Evolutionary conservation across 2,113 vertebrate species (phyloP).

Genomic region (Cryptomyrus ogoouensis): DNA sequence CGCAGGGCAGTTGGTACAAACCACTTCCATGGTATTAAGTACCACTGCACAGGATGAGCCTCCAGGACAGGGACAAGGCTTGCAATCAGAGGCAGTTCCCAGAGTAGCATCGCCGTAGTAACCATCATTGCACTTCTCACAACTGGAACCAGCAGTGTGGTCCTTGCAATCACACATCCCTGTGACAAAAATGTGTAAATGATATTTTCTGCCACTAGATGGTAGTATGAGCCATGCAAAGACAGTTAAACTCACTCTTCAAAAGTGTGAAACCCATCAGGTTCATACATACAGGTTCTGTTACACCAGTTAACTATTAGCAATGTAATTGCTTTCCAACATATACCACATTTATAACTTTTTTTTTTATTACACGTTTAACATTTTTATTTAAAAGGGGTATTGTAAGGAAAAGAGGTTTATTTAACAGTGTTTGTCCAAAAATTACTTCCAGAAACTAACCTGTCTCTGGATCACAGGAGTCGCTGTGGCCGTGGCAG

Average conservation of each 20-base stretch:
- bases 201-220: slow-evolving; percentile 23
- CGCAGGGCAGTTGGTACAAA: slow-evolving; percentile 88
- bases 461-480: slow-evolving; percentile 77
- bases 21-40: slow-evolving; percentile 80
- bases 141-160: slow-evolving; percentile 80
- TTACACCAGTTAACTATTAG: background rate
- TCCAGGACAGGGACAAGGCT: slow-evolving; percentile 79
- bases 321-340: background rate
- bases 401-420: background rate
- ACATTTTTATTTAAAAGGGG: background rate
- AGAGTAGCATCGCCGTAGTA: slow-evolving; percentile 81
- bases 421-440: background rate
- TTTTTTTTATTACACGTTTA: background rate
- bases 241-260: background rate
- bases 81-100: slow-evolving; percentile 71
- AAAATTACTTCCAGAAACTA: slow-evolving; percentile 27
- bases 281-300: background rate
- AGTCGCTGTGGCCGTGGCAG: slow-evolving; percentile 85
- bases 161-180: slow-evolving; percentile 81
- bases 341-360: background rate
- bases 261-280: background rate
- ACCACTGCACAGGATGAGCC: slow-evolving; percentile 79
- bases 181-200: slow-evolving; percentile 36
- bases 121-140: slow-evolving; percentile 82
- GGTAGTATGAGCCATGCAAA: slow-evolving; percentile 13